phyloP scores from a whole-genome alignment of 1,140 invertebrate species.

The Dreissena polymorpha region DNA sequence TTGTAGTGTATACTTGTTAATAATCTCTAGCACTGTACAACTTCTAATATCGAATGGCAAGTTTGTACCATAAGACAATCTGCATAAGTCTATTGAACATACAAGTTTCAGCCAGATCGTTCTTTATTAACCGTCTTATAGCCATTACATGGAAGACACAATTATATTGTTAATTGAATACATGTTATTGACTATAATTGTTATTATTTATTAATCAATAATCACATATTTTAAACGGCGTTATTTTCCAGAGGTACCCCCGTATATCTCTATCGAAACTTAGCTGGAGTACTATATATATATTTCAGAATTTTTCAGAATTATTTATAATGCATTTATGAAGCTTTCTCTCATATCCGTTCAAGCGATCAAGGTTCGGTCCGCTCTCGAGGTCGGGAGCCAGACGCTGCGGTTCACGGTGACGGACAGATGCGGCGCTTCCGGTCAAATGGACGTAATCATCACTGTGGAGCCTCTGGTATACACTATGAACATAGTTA shows the following conservation, averaged over 20 bases:
- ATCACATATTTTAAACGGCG: background rate
- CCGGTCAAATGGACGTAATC: background rate
- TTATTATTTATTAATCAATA: background rate
- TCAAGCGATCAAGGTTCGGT: constrained; percentile 21
- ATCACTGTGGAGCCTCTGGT: constrained; percentile 7
- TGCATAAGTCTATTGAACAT: too few species aligned
- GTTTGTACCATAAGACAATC: too few species aligned
- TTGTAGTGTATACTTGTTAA: too few species aligned
- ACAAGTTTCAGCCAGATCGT: too few species aligned
- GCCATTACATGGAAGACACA: too few species aligned
- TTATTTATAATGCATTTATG: background rate
- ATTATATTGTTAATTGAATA: too few species aligned
- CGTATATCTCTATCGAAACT: background rate
- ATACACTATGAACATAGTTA: background rate
- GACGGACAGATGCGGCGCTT: constrained; percentile 12
- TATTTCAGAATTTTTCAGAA: too few species aligned
- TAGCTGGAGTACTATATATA: background rate
- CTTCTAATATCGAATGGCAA: too few species aligned
- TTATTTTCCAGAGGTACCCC: background rate
- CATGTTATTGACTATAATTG: too few species aligned
- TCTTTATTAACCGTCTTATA: too few species aligned
- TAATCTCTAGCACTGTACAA: too few species aligned
- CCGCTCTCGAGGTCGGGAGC: background rate
- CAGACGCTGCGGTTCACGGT: constrained; percentile 11
- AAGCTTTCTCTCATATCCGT: background rate